Evolutionary conservation across 2,113 vertebrate genomes (phyloP).

Genomic region (Carassius gibelio): DNA sequence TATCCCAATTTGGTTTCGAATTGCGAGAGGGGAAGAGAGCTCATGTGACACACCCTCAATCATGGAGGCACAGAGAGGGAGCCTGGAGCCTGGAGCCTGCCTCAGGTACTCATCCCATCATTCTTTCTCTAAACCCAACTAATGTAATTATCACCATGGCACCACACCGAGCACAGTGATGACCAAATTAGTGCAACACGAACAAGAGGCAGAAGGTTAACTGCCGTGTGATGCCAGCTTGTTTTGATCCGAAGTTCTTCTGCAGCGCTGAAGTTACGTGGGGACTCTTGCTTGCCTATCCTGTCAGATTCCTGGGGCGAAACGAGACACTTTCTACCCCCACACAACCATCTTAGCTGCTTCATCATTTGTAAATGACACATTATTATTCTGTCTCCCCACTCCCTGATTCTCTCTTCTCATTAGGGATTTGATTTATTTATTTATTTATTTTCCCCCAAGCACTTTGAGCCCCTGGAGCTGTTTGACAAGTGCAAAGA

Average conservation of each 20-base stretch:
- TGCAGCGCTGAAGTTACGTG: slow-evolving; percentile 8
- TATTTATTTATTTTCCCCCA: neutral
- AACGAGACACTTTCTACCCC: slow-evolving; percentile 40
- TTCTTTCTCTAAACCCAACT: slow-evolving; percentile 44
- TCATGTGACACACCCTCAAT: slow-evolving; percentile 23
- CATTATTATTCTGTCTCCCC: slow-evolving; percentile 38
- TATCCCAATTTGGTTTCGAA: slow-evolving; percentile 22
- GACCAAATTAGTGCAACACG: slow-evolving; percentile 54
- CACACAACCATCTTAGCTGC: slow-evolving; percentile 17
- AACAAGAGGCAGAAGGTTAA: slow-evolving; percentile 46
- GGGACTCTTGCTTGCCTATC: slow-evolving; percentile 46
- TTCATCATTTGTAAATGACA: slow-evolving; percentile 45
- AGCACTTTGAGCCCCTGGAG: slow-evolving; percentile 40
- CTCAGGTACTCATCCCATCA: slow-evolving; percentile 56
- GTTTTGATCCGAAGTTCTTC: slow-evolving; percentile 19
- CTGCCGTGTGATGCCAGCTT: slow-evolving; percentile 25
- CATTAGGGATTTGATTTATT: slow-evolving; percentile 42
- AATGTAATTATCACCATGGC: slow-evolving; percentile 55
- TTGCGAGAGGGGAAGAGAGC: neutral
- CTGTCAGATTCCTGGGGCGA: slow-evolving; percentile 54
- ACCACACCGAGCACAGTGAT: slow-evolving; percentile 46
- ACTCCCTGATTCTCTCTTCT: slow-evolving; percentile 30
- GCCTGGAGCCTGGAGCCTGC: slow-evolving; percentile 35
- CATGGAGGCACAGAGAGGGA: neutral
- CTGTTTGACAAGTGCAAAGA: slow-evolving; percentile 46